Conservation (phyloP, 2,888 invertebrate species). For the Parnassius apollo region DNA sequence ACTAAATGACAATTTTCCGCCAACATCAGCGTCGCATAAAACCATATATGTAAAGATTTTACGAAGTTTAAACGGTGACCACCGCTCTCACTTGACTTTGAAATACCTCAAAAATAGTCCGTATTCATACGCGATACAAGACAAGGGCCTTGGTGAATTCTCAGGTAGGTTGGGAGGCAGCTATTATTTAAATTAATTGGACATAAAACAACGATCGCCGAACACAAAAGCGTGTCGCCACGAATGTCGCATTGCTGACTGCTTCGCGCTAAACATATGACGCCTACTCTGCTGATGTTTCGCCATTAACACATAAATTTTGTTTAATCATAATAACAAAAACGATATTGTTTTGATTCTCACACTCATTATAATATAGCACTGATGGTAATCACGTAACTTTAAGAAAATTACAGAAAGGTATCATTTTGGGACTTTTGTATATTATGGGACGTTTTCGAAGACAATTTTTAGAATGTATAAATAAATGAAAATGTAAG, state of each 20-base stretch:
- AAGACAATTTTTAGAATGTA: too few species aligned
- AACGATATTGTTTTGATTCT: background rate
- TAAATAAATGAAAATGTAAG: too few species aligned
- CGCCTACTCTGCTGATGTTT: slow-evolving; percentile 25
- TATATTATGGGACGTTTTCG: too few species aligned
- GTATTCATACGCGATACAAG: slow-evolving; percentile 26
- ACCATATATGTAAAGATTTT: slow-evolving; percentile 25
- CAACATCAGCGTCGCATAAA: slow-evolving; percentile 21
- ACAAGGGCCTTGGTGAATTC: slow-evolving; percentile 32
- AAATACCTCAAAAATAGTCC: slow-evolving; percentile 27
- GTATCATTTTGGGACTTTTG: too few species aligned
- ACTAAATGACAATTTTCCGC: slow-evolving; percentile 22
- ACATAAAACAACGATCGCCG: slow-evolving; percentile 67
- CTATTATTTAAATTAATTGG: slow-evolving; percentile 79
- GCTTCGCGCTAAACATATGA: slow-evolving; percentile 26
- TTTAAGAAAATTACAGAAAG: too few species aligned
- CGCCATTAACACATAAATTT: slow-evolving; percentile 22
- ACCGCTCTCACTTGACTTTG: slow-evolving; percentile 20
- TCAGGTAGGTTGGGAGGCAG: slow-evolving; percentile 69
- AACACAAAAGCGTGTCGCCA: slow-evolving; percentile 61
- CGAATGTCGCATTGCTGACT: slow-evolving; percentile 41
- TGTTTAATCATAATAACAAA: slow-evolving; percentile 16
- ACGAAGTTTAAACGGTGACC: slow-evolving; percentile 26
- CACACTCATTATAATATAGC: too few species aligned
- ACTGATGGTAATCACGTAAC: too few species aligned